These are phyloP conservation scores for Elgaria multicarinata DNA, from an alignment of 2,113 vertebrate species.

Conservation along the genomic window DNA sequence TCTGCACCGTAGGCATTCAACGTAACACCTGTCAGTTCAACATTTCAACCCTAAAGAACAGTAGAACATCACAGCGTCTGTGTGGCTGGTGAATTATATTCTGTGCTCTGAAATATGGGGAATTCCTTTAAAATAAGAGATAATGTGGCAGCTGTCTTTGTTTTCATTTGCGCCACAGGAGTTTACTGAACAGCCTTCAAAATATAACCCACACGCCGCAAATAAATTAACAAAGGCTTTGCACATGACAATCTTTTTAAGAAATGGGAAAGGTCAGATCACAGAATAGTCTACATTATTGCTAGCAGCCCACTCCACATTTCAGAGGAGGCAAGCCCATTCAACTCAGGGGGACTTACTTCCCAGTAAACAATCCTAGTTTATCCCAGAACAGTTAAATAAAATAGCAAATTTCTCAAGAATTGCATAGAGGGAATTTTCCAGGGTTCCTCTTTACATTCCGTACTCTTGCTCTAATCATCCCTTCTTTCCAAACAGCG, in stretches of 20 bases:
- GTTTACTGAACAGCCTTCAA: constrained; percentile 3
- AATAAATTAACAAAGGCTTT: constrained; percentile 13
- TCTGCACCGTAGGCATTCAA: constrained; percentile 11
- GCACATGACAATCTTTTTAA: neutral
- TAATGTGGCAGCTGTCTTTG: constrained; percentile 17
- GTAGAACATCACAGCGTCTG: neutral
- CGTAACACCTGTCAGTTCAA: constrained; percentile 23
- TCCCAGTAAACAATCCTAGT: neutral
- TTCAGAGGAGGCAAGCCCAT: neutral
- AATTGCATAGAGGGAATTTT: accelerated
- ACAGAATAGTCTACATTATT: neutral
- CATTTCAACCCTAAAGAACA: constrained; percentile 7
- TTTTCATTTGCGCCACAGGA: neutral
- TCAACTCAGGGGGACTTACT: neutral
- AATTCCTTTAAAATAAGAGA: constrained; percentile 19
- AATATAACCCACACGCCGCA: neutral
- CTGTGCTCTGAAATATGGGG: neutral
- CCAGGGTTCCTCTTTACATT: neutral
- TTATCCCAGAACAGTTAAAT: neutral
- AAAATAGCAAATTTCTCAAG: accelerated
- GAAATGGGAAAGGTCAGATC: neutral
- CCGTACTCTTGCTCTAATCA: neutral
- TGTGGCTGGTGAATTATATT: constrained; percentile 8
- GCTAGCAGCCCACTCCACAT: neutral
- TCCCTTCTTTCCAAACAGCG: neutral